phyloP scores from a whole-genome alignment of 1,140 invertebrate species.

The Bombus balteatus region DNA sequence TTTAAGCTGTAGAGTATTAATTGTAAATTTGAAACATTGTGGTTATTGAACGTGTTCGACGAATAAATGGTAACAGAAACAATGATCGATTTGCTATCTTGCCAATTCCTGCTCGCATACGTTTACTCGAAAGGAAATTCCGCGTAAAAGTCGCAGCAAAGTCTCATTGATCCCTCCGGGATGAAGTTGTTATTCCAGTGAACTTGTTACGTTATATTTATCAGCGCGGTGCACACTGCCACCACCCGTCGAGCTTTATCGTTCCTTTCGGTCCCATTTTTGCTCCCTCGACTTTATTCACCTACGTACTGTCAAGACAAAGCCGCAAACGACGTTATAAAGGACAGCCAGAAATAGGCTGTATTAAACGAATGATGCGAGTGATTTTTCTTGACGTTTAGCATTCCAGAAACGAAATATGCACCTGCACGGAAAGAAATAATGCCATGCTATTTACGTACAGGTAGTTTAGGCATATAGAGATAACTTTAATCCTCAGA shows the following conservation, averaged over 20 bases:
- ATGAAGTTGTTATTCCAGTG: slow-evolving; percentile 79
- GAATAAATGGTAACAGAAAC: neutral
- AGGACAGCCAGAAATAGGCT: slow-evolving; percentile 49
- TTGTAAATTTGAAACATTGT: too few species aligned
- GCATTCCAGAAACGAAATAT: neutral
- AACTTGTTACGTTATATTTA: slow-evolving; percentile 82
- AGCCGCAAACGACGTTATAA: slow-evolving; percentile 63
- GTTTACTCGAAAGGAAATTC: slow-evolving; percentile 65
- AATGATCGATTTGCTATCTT: slow-evolving; percentile 53
- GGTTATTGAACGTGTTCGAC: neutral
- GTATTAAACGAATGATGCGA: slow-evolving; percentile 46
- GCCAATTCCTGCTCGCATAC: slow-evolving; percentile 58
- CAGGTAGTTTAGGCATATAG: neutral
- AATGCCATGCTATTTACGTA: neutral
- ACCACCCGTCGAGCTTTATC: slow-evolving; percentile 64
- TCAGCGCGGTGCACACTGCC: slow-evolving; percentile 75
- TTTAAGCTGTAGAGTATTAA: too few species aligned
- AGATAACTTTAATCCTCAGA: neutral
- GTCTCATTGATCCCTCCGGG: slow-evolving; percentile 78
- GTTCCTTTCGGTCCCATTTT: slow-evolving; percentile 65
- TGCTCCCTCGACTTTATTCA: slow-evolving; percentile 53
- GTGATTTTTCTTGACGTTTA: slow-evolving; percentile 34
- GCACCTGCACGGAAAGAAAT: neutral
- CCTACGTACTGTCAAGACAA: slow-evolving; percentile 59
- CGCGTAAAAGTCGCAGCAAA: slow-evolving; percentile 67